Evolutionary conservation across 2,888 invertebrate species (phyloP).

Genomic region (Nomada flava): DNA sequence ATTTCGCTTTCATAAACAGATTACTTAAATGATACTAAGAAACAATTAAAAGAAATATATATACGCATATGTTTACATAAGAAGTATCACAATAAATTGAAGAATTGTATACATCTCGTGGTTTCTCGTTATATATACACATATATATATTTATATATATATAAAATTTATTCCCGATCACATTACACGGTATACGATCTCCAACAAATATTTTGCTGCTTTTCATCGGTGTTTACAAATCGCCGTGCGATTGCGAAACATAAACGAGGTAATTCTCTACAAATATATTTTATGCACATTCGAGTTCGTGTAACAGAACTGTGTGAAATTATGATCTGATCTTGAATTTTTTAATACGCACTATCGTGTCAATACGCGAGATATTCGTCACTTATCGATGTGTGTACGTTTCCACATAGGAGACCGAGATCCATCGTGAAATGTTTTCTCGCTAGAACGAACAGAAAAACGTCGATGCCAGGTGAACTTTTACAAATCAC

Average conservation of each 20-base stretch:
- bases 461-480: conserved; percentile 30
- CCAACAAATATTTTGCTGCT: conserved; percentile 39
- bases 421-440: conserved; percentile 28
- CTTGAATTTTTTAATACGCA: conserved; percentile 31
- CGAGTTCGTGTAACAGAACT: background rate
- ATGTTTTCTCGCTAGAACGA: conserved; percentile 34
- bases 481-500: conserved; percentile 24
- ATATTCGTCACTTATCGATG: conserved; percentile 41
- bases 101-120: conserved; percentile 30
- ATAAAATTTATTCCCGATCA: conserved; percentile 39
- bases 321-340: conserved; percentile 16
- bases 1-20: conserved; percentile 7
- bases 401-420: conserved; percentile 9
- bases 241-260: background rate
- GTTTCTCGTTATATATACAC: conserved; percentile 43
- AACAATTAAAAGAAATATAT: background rate
- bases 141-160: conserved; percentile 28
- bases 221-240: conserved; percentile 47
- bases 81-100: conserved; percentile 36
- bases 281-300: background rate
- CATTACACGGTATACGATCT: conserved; percentile 44
- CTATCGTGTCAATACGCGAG: conserved; percentile 45
- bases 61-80: conserved; percentile 15
- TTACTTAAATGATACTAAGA: background rate
- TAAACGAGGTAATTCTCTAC: conserved; percentile 3